Percentiles rank a stretch among this genome's conserved stretches.
These are phyloP conservation scores for Grapholita molesta DNA, from an alignment of 1,140 invertebrate genomes.

Conservation along the genomic window DNA sequence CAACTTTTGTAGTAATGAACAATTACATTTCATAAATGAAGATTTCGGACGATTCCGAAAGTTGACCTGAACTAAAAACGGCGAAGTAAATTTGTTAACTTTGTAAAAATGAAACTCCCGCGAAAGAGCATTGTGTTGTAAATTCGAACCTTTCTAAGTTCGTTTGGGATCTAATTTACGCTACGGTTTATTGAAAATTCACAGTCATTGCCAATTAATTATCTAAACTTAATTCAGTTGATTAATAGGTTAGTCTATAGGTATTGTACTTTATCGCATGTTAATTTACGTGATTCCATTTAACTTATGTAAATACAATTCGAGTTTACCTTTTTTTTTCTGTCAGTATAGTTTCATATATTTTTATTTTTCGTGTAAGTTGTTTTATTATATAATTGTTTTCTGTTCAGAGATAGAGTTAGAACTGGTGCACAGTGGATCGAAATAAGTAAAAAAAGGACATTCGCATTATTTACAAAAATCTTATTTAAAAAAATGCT, in stretches of 20 bases:
- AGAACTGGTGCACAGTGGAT: no score
- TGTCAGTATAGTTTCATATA: no score
- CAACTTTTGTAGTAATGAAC: no score
- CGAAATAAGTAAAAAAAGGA: no score
- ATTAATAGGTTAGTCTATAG: slow-evolving; percentile 2
- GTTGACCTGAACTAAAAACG: background rate
- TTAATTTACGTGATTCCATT: background rate
- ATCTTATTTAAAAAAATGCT: no score
- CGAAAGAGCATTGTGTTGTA: slow-evolving; percentile 13
- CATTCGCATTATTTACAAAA: no score
- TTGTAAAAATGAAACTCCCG: slow-evolving; percentile 2
- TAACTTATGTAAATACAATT: background rate
- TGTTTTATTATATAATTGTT: no score
- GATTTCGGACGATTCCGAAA: background rate
- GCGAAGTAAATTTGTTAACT: slow-evolving; percentile 9
- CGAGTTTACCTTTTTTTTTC: no score
- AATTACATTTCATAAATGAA: no score
- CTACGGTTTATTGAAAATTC: background rate
- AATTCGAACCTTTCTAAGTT: slow-evolving; percentile 7
- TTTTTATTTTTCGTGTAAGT: no score
- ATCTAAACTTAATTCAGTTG: background rate
- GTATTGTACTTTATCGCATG: background rate
- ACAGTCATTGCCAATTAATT: background rate
- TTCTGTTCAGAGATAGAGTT: no score
- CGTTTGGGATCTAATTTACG: background rate